phyloP scores from a whole-genome alignment of 2,888 invertebrate species.

The Aspidiotus rigidus region DNA sequence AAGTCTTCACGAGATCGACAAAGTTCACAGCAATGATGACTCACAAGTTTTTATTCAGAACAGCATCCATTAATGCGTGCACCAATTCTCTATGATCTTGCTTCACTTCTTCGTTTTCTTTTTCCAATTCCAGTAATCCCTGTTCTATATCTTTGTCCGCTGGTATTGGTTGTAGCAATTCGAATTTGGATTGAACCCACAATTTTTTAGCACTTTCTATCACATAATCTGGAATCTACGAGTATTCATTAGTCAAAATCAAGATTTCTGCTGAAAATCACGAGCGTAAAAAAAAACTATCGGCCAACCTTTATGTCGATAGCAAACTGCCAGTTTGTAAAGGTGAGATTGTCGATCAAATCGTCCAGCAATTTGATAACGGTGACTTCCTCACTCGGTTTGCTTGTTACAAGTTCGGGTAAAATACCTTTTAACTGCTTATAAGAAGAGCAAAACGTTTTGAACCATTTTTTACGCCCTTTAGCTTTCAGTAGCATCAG shows the following conservation, averaged over 20 bases:
- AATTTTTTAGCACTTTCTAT: slow-evolving; percentile 45
- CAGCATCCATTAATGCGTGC: slow-evolving; percentile 46
- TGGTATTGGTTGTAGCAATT: slow-evolving; percentile 43
- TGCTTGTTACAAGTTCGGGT: slow-evolving; percentile 67
- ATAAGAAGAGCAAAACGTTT: neutral
- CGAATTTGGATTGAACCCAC: slow-evolving; percentile 44
- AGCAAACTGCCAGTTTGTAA: slow-evolving; percentile 16
- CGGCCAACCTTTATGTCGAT: slow-evolving; percentile 13
- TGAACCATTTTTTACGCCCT: slow-evolving; percentile 16
- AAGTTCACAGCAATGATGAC: slow-evolving; percentile 37
- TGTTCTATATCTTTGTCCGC: slow-evolving; percentile 42
- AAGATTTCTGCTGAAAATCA: too few species aligned
- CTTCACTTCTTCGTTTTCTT: slow-evolving; percentile 47
- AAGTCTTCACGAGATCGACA: neutral
- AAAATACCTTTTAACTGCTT: slow-evolving; percentile 45
- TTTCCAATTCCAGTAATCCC: slow-evolving; percentile 42
- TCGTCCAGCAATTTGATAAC: slow-evolving; percentile 51
- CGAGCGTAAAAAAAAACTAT: neutral
- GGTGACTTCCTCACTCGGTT: slow-evolving; percentile 76
- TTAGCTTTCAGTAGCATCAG: slow-evolving; percentile 14
- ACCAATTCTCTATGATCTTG: slow-evolving; percentile 48
- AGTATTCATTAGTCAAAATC: neutral
- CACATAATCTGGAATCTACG: slow-evolving; percentile 17
- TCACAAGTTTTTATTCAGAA: slow-evolving; percentile 49
- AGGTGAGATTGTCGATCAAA: slow-evolving; percentile 43